phyloP scores from a whole-genome alignment of 2,113 vertebrate species.

The Thryonomys swinderianus region DNA sequence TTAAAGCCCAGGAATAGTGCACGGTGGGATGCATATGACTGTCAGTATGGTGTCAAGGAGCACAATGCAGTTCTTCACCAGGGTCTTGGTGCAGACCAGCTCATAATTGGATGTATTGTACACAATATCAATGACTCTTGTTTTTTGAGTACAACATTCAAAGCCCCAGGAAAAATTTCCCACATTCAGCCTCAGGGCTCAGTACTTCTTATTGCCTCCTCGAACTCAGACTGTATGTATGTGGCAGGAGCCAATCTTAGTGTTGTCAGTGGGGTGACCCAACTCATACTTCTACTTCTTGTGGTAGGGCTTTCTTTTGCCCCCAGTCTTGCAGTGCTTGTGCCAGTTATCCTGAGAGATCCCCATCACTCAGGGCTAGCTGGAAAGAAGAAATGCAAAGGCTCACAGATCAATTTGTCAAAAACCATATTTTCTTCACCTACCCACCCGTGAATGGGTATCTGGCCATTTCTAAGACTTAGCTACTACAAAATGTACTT shows the following conservation, averaged over 20 bases:
- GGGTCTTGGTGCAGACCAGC: too few species aligned
- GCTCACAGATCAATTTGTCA: too few species aligned
- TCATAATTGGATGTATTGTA: neutral
- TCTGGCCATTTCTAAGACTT: neutral
- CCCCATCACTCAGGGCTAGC: neutral
- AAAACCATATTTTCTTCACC: neutral
- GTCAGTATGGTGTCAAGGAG: neutral
- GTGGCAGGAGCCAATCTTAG: too few species aligned
- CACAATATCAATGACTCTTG: neutral
- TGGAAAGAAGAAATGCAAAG: neutral
- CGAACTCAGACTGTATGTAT: neutral
- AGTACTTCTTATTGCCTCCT: neutral
- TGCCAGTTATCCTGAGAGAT: neutral
- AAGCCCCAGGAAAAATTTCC: neutral
- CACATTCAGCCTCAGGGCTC: neutral
- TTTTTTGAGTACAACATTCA: neutral
- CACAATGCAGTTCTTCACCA: neutral
- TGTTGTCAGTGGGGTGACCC: too few species aligned
- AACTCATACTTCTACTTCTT: neutral
- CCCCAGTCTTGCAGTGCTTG: neutral
- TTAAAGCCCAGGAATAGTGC: too few species aligned
- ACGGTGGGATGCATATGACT: too few species aligned
- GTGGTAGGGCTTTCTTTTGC: neutral
- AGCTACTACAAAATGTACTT: neutral
- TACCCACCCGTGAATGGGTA: neutral